phyloP scores from a whole-genome alignment of 2,888 invertebrate species.

The Rhamphomyia laevipes region DNA sequence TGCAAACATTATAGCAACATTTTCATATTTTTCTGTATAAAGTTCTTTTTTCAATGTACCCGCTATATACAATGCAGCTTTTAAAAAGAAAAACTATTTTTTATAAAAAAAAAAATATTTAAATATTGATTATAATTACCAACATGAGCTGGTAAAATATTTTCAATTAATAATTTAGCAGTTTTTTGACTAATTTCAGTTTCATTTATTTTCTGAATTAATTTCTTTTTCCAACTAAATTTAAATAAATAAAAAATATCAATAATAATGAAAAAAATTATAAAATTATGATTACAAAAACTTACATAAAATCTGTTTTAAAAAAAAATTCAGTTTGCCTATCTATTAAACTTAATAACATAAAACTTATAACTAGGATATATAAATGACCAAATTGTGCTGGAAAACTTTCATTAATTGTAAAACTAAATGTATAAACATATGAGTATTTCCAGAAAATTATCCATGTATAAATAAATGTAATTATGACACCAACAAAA shows the following conservation, averaged over 20 bases:
- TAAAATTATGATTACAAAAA: slow-evolving; percentile 3
- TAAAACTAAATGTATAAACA: slow-evolving; percentile 47
- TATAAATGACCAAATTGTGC: slow-evolving; percentile 61
- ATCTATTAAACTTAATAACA: slow-evolving; percentile 74
- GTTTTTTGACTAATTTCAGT: slow-evolving; percentile 76
- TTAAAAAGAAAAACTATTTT: slow-evolving; percentile 17
- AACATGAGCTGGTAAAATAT: slow-evolving; percentile 87
- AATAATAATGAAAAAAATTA: no score
- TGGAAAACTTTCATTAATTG: slow-evolving; percentile 57
- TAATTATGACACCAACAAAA: slow-evolving; percentile 51
- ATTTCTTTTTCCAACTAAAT: slow-evolving; percentile 51
- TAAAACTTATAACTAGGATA: slow-evolving; percentile 58
- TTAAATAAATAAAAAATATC: neutral
- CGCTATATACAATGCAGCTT: slow-evolving; percentile 68
- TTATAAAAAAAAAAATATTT: neutral
- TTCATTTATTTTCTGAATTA: slow-evolving; percentile 73
- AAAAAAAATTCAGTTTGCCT: slow-evolving; percentile 83
- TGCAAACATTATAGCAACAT: slow-evolving; percentile 94
- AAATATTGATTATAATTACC: slow-evolving; percentile 44
- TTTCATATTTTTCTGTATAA: slow-evolving; percentile 78
- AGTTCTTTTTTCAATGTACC: slow-evolving; percentile 56
- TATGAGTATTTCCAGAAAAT: slow-evolving; percentile 45
- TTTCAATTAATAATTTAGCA: slow-evolving; percentile 78
- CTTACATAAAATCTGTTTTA: slow-evolving; percentile 67
- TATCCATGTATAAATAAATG: slow-evolving; percentile 56